Base-by-base conservation (phyloP, 1,140 invertebrate species). In the Panagrolaimus sp. region DNA sequence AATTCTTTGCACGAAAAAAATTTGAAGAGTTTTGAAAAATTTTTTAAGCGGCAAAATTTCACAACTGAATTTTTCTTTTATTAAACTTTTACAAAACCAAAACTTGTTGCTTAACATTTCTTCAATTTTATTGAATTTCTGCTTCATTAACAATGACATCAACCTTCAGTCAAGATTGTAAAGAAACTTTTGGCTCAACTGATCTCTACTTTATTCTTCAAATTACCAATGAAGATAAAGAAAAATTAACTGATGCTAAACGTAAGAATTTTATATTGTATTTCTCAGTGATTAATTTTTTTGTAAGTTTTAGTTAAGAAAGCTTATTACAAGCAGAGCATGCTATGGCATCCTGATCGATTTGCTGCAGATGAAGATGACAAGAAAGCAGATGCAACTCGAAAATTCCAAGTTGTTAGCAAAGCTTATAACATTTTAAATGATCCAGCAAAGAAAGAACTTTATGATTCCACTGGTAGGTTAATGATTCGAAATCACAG, bases 401-500 rank as follows among this genome's bases (percentile, higher is more conserved):
- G 43, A 26, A 71, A 71, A n/a, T 71, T 71, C n/a, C 70, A 71
- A 64, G 64, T 71, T 14, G 24, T 71, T 2, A 95, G 94, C 55
- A 93, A 98, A 84, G 95, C 95, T 5, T 99, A 98, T 85, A 94
- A 97, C 90, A 93, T 99, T 44, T 86, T 98, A 28, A 94, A 91
- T 75, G 95, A 98, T 87, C 93, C 84, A 64, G 81, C 87, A 65
- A 88, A 88, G 73, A 74, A 86, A 21, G 79, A 79, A 26, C 77
- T 93, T 66, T 97, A 97, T 82, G 94, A 98, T 84, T 90, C 94
- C 80, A 90, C 90, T 77, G 93, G 92, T 76, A 83, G 88, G 74
- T 14, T 17, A 7, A 48, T 12, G 67, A 17, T 26, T 38, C 74
- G 55, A 55, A 47, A 46, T 4, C 52, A 58, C 5, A 24, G 12